Percentiles rank a stretch among this genome's conserved stretches.
These are phyloP conservation scores for Rhabdophis nuchalis DNA, from an alignment of 2,797 vertebrate genomes.

Conservation along the genomic window DNA sequence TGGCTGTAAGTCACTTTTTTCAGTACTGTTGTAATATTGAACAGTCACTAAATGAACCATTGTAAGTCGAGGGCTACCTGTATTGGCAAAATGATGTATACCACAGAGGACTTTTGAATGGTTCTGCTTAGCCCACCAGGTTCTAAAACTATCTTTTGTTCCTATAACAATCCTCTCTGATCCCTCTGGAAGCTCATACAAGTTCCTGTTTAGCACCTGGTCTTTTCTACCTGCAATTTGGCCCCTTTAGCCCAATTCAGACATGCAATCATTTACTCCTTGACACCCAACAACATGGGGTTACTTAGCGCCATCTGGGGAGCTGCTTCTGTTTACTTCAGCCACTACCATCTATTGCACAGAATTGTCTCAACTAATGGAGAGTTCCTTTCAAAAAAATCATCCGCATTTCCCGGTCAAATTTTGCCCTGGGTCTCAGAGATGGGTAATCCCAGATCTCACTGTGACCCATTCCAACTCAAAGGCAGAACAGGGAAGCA, in stretches of 20 bases:
- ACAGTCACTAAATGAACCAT: not conserved
- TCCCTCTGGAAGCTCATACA: not conserved
- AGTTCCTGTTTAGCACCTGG: not conserved
- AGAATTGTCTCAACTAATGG: not conserved
- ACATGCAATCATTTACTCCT: not conserved
- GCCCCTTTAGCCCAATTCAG: not conserved
- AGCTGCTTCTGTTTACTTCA: not conserved
- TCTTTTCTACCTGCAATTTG: not conserved
- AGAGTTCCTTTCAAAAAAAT: not conserved
- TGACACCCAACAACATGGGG: not conserved
- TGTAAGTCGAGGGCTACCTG: not conserved
- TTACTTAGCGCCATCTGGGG: not conserved
- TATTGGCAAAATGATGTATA: not conserved
- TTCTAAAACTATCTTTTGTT: not conserved
- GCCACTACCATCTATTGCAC: not conserved
- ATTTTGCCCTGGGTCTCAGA: not conserved
- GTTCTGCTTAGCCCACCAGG: not conserved
- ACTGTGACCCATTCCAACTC: not conserved
- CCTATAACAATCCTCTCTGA: not conserved
- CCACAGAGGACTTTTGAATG: not conserved
- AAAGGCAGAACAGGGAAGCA: not conserved
- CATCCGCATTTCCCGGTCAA: not conserved
- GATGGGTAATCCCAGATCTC: no score
- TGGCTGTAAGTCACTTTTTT: not conserved
- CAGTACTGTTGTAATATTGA: not conserved